Conservation (phyloP, 2,888 invertebrate genomes). For the Sclerodermus sp. region DNA sequence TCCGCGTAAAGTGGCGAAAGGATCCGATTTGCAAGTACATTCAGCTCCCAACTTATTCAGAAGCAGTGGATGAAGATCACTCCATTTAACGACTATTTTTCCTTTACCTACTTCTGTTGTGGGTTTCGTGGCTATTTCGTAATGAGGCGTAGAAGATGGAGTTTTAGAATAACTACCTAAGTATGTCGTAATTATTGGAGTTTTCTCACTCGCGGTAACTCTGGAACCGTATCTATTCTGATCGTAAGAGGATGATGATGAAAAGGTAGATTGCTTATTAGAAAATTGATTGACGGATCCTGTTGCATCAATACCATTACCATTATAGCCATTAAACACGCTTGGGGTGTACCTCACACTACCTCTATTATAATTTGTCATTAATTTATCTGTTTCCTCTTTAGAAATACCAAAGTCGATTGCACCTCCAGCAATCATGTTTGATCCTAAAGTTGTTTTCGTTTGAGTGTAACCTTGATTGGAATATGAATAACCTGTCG, state of each 20-base stretch:
- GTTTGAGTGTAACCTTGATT: conserved; percentile 14
- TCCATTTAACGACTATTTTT: conserved; percentile 67
- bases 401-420: conserved; percentile 20
- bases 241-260: conserved; percentile 4
- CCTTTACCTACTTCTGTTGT: conserved; percentile 48
- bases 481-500: conserved; percentile 13
- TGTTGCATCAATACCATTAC: conserved; percentile 11
- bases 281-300: conserved; percentile 11
- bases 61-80: conserved; percentile 72
- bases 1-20: conserved; percentile 46
- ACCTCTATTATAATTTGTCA: conserved; percentile 41
- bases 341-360: conserved; percentile 37
- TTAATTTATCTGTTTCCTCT: conserved; percentile 29
- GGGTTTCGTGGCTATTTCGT: conserved; percentile 32
- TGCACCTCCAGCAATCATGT: conserved; percentile 19
- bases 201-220: conserved; percentile 8
- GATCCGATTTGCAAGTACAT: conserved; percentile 65
- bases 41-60: conserved; percentile 74
- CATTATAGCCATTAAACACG: conserved; percentile 24
- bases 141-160: conserved; percentile 23
- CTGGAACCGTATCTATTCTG: not conserved
- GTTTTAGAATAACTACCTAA: conserved; percentile 28
- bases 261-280: conserved; percentile 14
- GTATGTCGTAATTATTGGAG: conserved; percentile 33
- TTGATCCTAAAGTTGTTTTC: conserved; percentile 11